phyloP scores from a whole-genome alignment of 2,888 invertebrate species.

The Platynereis dumerilii region DNA sequence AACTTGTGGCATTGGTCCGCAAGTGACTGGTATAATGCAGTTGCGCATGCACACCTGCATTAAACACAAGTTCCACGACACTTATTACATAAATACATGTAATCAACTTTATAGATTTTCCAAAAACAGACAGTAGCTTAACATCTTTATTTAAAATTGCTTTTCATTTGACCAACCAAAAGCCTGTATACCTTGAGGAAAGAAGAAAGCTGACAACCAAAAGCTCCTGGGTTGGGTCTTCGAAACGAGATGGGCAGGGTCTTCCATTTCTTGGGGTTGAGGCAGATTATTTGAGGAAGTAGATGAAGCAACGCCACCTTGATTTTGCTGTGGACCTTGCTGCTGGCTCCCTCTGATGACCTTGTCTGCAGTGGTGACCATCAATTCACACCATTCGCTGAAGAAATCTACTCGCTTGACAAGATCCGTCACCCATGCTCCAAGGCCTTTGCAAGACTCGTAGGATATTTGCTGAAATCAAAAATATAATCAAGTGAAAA shows the following conservation, averaged over 20 bases:
- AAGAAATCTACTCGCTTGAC: constrained; percentile 58
- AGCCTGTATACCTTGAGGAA: constrained; percentile 61
- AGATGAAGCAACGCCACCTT: too few relatives aligned
- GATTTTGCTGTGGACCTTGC: constrained; percentile 11
- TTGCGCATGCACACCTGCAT: too few relatives aligned
- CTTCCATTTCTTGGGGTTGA: constrained; percentile 1
- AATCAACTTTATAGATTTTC: too few relatives aligned
- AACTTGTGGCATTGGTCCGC: too few relatives aligned
- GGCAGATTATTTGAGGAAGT: too few relatives aligned
- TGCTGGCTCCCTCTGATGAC: constrained; percentile 39
- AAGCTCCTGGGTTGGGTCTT: constrained; percentile 51
- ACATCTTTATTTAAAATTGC: too few relatives aligned
- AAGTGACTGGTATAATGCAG: too few relatives aligned
- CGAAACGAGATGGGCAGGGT: not conserved
- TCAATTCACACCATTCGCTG: constrained; percentile 54
- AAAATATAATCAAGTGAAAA: too few relatives aligned
- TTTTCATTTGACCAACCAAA: too few relatives aligned
- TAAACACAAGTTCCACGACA: too few relatives aligned
- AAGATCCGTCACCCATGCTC: constrained; percentile 57
- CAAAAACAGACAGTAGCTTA: too few relatives aligned
- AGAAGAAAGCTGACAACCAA: constrained; percentile 63
- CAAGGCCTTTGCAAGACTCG: constrained; percentile 59
- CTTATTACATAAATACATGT: too few relatives aligned
- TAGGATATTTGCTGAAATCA: constrained; percentile 52
- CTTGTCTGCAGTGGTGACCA: constrained; percentile 48